Percentiles rank a stretch among this genome's conserved stretches.
These are phyloP conservation scores for Anas acuta DNA, from an alignment of 2,797 vertebrate species.

Conservation along the genomic window DNA sequence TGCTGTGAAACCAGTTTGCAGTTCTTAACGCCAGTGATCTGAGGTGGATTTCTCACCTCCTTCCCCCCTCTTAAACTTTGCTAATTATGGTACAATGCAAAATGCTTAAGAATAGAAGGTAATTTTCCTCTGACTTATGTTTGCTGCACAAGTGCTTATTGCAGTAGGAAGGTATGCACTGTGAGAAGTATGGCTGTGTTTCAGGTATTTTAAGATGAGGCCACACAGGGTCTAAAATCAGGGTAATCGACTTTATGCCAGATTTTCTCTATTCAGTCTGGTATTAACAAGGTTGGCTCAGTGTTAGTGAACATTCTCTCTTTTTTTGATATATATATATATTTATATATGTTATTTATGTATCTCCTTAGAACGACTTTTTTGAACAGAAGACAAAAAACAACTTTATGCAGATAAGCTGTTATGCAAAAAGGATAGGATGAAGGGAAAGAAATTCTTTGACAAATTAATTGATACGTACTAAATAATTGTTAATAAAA, in stretches of 20 bases:
- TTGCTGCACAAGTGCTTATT: background rate
- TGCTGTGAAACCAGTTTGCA: background rate
- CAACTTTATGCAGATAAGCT: conserved; percentile 20
- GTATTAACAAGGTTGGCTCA: background rate
- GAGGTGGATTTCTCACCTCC: background rate
- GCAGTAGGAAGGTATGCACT: background rate
- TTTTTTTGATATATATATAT: too few species aligned
- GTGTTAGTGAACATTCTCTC: background rate
- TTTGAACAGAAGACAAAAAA: background rate
- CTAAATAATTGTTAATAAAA: conserved; percentile 67
- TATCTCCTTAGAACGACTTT: background rate
- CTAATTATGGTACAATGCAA: background rate
- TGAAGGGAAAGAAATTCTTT: conserved; percentile 55
- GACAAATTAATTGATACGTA: conserved; percentile 70
- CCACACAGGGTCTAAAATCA: background rate
- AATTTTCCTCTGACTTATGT: background rate
- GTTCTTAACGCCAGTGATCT: background rate
- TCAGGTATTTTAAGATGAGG: background rate
- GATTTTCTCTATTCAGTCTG: background rate
- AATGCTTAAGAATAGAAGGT: background rate
- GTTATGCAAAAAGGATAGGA: background rate
- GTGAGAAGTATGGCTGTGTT: background rate
- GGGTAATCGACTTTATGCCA: background rate
- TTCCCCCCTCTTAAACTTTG: background rate
- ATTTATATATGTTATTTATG: background rate